Percentiles rank a stretch among this genome's conserved stretches.
phyloP scores from a whole-genome alignment of 1,140 invertebrate species.

The Pseudomyrmex dendroicus region DNA sequence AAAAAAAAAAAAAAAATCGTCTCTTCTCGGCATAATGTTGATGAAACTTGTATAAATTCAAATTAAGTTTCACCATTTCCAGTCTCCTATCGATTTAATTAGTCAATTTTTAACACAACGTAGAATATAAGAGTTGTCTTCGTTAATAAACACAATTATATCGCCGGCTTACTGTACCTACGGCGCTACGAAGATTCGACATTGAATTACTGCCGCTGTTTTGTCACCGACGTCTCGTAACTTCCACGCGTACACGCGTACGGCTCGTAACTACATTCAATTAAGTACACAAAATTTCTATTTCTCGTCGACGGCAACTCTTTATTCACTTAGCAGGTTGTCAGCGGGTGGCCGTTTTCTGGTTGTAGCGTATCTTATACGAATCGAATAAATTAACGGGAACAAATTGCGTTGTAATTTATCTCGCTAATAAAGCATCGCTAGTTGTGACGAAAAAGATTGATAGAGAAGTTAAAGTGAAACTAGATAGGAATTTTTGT shows the following conservation, averaged over 20 bases:
- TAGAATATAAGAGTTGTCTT: background rate
- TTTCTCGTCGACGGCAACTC: conserved; percentile 29
- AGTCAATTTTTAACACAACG: background rate
- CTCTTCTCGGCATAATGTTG: background rate
- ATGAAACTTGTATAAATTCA: background rate
- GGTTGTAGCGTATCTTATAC: background rate
- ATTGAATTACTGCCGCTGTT: conserved; percentile 33
- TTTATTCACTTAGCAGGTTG: conserved; percentile 59
- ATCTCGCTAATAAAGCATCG: conserved; percentile 41
- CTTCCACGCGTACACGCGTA: background rate
- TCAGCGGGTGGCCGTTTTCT: conserved; percentile 51
- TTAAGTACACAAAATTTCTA: conserved; percentile 34
- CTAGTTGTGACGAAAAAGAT: conserved; percentile 11
- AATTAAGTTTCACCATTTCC: background rate
- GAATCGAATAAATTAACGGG: conserved; percentile 66
- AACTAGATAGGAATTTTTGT: too few species aligned
- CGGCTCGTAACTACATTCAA: conserved; percentile 20
- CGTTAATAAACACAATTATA: background rate
- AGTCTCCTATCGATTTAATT: background rate
- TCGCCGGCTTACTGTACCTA: background rate
- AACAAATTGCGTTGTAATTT: conserved; percentile 49
- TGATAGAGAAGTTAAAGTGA: background rate
- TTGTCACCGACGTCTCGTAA: background rate
- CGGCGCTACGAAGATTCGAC: background rate
- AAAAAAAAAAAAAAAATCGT: background rate